A percentile compares a stretch with the other conserved stretches of the same genome.
Conservation (phyloP, 1,140 invertebrate genomes). For the Drosophila virilis region DNA sequence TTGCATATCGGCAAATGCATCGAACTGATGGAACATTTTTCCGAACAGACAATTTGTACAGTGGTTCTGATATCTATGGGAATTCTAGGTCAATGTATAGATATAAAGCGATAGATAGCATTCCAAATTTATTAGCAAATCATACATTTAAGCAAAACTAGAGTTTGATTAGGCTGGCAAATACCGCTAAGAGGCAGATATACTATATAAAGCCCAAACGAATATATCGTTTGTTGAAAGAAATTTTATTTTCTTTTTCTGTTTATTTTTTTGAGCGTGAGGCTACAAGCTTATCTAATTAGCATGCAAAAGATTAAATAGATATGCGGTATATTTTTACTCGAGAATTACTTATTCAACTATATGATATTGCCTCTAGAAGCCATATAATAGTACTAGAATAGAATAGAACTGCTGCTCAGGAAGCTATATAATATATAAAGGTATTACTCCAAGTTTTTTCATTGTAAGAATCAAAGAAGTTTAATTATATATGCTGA, state of each 20-base stretch:
- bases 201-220: background rate
- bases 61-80: conserved; percentile 7
- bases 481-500: no score
- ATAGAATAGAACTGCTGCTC: no score
- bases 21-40: conserved; percentile 61
- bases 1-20: conserved; percentile 68
- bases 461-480: no score
- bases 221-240: background rate
- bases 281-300: no score
- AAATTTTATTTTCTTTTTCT: background rate
- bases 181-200: background rate
- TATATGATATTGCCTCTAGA: no score
- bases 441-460: no score
- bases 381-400: no score
- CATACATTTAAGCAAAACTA: background rate
- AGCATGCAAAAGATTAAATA: no score
- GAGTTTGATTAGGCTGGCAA: background rate
- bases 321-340: no score
- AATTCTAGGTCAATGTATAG: conserved; percentile 14
- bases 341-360: no score
- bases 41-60: conserved; percentile 13
- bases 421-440: no score
- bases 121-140: background rate
- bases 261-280: no score
- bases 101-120: conserved; percentile 18